Percentiles rank a stretch among this genome's conserved stretches.
Conservation (phyloP, 37 sponge, comb jelly and placozoan genomes). For the Beroe ovata region DNA sequence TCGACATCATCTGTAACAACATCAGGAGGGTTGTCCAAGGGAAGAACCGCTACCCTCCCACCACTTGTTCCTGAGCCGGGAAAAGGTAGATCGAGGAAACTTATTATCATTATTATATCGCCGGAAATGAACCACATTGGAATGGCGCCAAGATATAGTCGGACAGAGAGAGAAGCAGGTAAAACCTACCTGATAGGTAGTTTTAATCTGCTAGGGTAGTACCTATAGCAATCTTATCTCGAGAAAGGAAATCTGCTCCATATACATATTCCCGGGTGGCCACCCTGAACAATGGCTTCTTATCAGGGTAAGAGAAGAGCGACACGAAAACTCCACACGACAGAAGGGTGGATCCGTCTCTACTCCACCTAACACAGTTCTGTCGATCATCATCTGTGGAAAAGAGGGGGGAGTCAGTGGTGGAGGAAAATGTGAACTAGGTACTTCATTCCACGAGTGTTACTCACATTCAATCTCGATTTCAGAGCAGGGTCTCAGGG, state of each 20-base stretch:
- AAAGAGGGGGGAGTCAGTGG: not conserved
- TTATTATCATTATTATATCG: too few species aligned
- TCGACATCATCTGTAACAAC: not conserved
- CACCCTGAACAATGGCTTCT: not conserved
- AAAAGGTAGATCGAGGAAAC: too few species aligned
- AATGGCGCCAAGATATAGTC: too few species aligned
- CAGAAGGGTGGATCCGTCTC: not conserved
- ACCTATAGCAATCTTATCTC: not conserved
- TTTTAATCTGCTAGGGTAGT: too few species aligned
- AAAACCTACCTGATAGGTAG: too few species aligned
- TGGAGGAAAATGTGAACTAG: too few species aligned
- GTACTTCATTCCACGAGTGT: too few species aligned
- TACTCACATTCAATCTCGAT: not conserved
- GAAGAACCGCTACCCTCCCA: not conserved
- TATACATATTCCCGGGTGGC: not conserved
- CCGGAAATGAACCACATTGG: too few species aligned
- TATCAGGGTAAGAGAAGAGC: conserved; percentile 1
- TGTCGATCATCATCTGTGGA: not conserved
- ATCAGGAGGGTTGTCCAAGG: not conserved
- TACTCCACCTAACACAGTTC: not conserved
- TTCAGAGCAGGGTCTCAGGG: not conserved
- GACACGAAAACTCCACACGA: not conserved
- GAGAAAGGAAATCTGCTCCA: not conserved
- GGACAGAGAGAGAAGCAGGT: too few species aligned
- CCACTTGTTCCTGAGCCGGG: conserved; percentile 5